These are phyloP conservation scores for Lepidocolaptes lacrymiger DNA, from an alignment of 2,797 vertebrate genomes.

Conservation along the genomic window DNA sequence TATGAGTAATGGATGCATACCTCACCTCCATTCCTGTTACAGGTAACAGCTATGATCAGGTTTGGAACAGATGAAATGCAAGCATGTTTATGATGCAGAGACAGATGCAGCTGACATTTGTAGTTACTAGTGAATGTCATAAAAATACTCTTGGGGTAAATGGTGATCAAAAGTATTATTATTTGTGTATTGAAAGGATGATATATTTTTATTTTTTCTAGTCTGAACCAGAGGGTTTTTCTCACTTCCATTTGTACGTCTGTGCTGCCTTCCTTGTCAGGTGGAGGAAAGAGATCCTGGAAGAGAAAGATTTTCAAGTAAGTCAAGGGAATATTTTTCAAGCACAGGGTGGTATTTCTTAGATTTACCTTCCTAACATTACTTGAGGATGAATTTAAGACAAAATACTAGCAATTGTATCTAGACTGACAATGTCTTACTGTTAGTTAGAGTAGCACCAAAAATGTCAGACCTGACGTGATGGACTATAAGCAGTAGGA, in stretches of 20 bases:
- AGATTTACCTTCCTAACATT: slow-evolving; percentile 68
- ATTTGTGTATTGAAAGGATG: neutral
- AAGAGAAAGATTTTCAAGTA: slow-evolving; percentile 97
- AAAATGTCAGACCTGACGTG: neutral
- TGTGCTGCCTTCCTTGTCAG: slow-evolving; percentile 95
- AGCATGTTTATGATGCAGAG: neutral
- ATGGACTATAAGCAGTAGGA: neutral
- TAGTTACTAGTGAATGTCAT: neutral
- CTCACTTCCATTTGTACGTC: slow-evolving; percentile 97
- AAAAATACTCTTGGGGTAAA: neutral
- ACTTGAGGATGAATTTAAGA: slow-evolving; percentile 71
- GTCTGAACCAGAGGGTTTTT: slow-evolving; percentile 98
- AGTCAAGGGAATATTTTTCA: slow-evolving; percentile 38
- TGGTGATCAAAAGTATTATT: neutral
- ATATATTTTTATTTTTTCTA: slow-evolving; percentile 58
- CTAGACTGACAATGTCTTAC: slow-evolving; percentile 69
- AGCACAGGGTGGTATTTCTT: slow-evolving; percentile 59
- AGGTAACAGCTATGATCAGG: neutral
- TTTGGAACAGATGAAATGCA: neutral
- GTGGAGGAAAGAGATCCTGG: slow-evolving; percentile 95
- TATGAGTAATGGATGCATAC: neutral
- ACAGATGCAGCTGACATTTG: neutral
- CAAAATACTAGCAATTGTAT: slow-evolving; percentile 70
- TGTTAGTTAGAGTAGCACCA: neutral
- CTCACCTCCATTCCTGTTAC: neutral